Conservation (phyloP, 1,140 invertebrate genomes). For the Drosophila orosa region DNA sequence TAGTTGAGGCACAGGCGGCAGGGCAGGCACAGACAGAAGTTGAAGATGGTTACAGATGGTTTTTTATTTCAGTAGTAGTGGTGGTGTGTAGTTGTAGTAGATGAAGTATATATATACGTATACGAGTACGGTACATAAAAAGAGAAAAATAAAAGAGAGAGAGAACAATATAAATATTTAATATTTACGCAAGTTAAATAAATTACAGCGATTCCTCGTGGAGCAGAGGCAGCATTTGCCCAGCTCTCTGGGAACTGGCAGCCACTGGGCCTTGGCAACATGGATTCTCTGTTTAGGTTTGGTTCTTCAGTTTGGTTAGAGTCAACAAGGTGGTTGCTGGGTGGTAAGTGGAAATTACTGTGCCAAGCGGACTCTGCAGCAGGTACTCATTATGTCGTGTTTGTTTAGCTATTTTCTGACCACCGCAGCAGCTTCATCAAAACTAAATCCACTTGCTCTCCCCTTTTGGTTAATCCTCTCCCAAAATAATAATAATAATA, state of each 20-base stretch:
- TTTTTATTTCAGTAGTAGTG: constrained; percentile 67
- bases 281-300: constrained; percentile 11
- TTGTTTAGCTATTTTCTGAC: constrained; percentile 28
- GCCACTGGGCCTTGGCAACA: not conserved
- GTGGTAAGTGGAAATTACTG: constrained; percentile 46
- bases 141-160: constrained; percentile 82
- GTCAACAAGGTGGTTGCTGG: constrained; percentile 28
- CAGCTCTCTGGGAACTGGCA: constrained; percentile 12
- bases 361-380: constrained; percentile 17
- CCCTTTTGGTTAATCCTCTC: constrained; percentile 20
- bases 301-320: constrained; percentile 24
- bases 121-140: constrained; percentile 81
- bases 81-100: constrained; percentile 79
- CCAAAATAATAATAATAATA: constrained; percentile 14
- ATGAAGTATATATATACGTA: constrained; percentile 70
- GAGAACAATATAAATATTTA: constrained; percentile 83
- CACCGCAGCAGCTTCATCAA: constrained; percentile 26
- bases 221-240: constrained; percentile 48
- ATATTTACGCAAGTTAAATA: constrained; percentile 81
- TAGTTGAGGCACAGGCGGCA: constrained; percentile 53
- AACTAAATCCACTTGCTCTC: constrained; percentile 23
- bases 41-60: constrained; percentile 73
- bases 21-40: constrained; percentile 74
- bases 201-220: constrained; percentile 64
- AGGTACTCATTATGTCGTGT: constrained; percentile 25